Evolutionary conservation across 1,140 invertebrate species (phyloP).

Genomic region (Bombyx mandarina): DNA sequence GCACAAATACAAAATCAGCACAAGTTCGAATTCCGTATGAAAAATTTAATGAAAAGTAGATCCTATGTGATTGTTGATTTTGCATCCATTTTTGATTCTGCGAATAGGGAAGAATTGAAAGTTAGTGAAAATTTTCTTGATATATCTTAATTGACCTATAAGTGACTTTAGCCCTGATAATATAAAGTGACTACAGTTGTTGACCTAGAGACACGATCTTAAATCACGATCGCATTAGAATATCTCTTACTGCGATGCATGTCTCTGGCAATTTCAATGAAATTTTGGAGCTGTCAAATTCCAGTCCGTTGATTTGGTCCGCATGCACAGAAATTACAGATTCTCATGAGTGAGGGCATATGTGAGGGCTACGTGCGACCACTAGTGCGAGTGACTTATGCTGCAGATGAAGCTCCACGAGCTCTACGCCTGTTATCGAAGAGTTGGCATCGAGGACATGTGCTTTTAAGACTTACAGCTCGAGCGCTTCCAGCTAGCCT

Average conservation of each 20-base stretch:
- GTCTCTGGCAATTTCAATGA: no score
- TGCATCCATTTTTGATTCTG: no score
- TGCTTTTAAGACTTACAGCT: constrained; percentile 6
- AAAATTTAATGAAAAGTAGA: background rate
- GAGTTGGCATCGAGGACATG: constrained; percentile 7
- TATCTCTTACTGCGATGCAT: no score
- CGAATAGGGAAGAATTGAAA: no score
- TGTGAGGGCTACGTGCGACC: constrained; percentile 11
- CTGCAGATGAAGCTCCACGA: constrained; percentile 5
- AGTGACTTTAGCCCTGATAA: no score
- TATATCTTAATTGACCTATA: no score
- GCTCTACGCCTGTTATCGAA: constrained; percentile 7
- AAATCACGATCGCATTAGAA: no score
- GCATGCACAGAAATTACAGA: constrained; percentile 7
- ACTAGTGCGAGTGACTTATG: constrained; percentile 6
- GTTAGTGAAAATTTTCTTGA: no score
- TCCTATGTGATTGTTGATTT: background rate
- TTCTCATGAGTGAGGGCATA: constrained; percentile 10
- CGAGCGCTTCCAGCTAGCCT: background rate
- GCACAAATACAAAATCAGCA: background rate
- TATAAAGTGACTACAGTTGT: no score
- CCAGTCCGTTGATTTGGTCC: background rate
- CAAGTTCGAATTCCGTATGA: constrained; percentile 4
- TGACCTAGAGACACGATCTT: no score
- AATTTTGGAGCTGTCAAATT: no score